phyloP scores from a whole-genome alignment of 2,888 invertebrate genomes.

The Drosophila neutralis region DNA sequence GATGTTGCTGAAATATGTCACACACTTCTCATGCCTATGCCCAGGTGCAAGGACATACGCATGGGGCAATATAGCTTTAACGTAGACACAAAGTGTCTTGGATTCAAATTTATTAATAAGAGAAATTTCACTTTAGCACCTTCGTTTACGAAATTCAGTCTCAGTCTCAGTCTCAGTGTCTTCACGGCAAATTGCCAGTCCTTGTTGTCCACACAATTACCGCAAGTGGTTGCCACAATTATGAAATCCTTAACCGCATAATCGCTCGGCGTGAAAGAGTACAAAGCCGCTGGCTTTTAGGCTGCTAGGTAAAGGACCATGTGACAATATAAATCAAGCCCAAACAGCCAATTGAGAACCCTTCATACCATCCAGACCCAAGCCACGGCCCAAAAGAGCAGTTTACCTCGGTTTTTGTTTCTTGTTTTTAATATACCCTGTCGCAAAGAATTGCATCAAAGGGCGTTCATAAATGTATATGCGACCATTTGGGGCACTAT shows the following conservation, averaged over 20 bases:
- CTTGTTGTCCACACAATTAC: constrained; percentile 22
- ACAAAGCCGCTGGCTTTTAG: constrained; percentile 29
- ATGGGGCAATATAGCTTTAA: not conserved
- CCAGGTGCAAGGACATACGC: not conserved
- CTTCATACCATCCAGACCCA: not conserved
- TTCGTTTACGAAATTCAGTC: not conserved
- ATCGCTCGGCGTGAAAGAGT: constrained; percentile 26
- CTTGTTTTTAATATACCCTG: constrained; percentile 11
- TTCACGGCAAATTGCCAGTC: not conserved
- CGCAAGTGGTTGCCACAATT: constrained; percentile 43
- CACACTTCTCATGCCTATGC: not conserved
- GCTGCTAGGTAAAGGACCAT: constrained; percentile 41
- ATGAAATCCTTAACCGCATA: constrained; percentile 43
- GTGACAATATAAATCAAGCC: constrained; percentile 49
- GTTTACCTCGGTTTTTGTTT: constrained; percentile 4
- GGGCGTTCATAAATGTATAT: not conserved
- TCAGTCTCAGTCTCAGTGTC: not conserved
- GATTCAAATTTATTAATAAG: not conserved
- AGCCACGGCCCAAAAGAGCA: not conserved
- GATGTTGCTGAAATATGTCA: constrained; percentile 29
- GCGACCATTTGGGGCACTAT: not conserved
- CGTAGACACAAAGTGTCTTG: not conserved
- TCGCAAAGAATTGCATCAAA: not conserved
- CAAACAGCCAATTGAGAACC: constrained; percentile 28
- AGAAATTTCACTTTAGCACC: not conserved